These are phyloP conservation scores for Lepidotrigona ventralis DNA, from an alignment of 1,140 invertebrate species.

Conservation along the genomic window DNA sequence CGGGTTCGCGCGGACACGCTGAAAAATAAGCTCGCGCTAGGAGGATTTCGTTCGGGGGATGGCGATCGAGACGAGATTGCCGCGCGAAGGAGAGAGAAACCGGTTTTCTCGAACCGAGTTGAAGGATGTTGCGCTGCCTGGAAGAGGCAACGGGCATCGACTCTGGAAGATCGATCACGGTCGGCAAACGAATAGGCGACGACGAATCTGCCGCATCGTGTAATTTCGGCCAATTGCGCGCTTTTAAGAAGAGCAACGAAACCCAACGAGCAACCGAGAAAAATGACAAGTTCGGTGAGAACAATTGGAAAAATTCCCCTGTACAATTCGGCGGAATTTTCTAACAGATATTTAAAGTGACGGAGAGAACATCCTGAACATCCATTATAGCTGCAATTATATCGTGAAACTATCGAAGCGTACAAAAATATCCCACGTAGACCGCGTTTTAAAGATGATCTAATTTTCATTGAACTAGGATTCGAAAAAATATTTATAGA, in stretches of 20 bases:
- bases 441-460: too few relatives aligned
- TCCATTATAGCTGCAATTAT: too few relatives aligned
- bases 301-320: background rate
- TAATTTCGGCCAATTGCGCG: conserved; percentile 48
- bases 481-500: too few relatives aligned
- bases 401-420: too few relatives aligned
- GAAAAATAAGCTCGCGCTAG: conserved; percentile 43
- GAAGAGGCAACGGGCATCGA: conserved; percentile 43
- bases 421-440: too few relatives aligned
- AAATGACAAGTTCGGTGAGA: background rate
- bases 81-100: conserved; percentile 48
- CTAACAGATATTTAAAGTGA: too few relatives aligned
- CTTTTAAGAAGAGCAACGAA: conserved; percentile 8
- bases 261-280: background rate
- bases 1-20: background rate
- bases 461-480: too few relatives aligned
- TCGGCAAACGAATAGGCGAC: background rate
- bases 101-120: conserved; percentile 44
- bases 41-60: conserved; percentile 27
- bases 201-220: conserved; percentile 32
- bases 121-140: conserved; percentile 50
- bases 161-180: conserved; percentile 54
- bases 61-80: conserved; percentile 40
- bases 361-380: too few relatives aligned
- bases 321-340: too few relatives aligned